Percentiles rank a stretch among this genome's conserved stretches.
phyloP scores from a whole-genome alignment of 2,888 invertebrate genomes.

The Drosophila paramelanica region DNA sequence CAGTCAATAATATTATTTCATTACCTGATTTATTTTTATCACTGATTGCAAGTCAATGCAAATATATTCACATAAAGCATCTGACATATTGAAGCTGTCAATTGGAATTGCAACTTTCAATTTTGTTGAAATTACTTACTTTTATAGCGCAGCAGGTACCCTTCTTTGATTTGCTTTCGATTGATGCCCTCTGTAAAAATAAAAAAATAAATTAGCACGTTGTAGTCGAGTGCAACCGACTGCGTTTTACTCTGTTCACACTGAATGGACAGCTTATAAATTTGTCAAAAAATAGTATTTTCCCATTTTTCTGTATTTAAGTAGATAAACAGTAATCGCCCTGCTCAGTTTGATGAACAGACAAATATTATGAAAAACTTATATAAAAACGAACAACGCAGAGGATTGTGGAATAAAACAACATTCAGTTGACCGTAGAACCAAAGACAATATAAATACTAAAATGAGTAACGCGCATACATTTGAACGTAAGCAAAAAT shows the following conservation, averaged over 20 bases:
- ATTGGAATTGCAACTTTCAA: slow-evolving; percentile 10
- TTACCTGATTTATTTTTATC: no score
- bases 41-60: no score
- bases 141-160: slow-evolving; percentile 91
- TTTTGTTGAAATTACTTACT: slow-evolving; percentile 87
- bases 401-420: neutral
- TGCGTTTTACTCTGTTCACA: neutral
- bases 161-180: slow-evolving; percentile 90
- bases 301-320: no score
- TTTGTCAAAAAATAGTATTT: no score
- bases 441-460: no score
- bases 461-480: no score
- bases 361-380: no score
- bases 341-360: neutral
- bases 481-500: no score
- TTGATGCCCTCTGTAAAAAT: slow-evolving; percentile 86
- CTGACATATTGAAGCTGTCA: slow-evolving; percentile 4
- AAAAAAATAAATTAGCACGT: neutral
- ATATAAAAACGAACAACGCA: neutral
- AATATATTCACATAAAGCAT: no score
- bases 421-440: slow-evolving; percentile 19
- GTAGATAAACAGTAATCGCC: no score
- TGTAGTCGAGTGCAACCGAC: neutral
- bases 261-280: neutral
- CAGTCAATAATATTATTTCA: no score